phyloP scores from a whole-genome alignment of 92 coral and sea anemone species.

The Hydrozoanthus gracilis region DNA sequence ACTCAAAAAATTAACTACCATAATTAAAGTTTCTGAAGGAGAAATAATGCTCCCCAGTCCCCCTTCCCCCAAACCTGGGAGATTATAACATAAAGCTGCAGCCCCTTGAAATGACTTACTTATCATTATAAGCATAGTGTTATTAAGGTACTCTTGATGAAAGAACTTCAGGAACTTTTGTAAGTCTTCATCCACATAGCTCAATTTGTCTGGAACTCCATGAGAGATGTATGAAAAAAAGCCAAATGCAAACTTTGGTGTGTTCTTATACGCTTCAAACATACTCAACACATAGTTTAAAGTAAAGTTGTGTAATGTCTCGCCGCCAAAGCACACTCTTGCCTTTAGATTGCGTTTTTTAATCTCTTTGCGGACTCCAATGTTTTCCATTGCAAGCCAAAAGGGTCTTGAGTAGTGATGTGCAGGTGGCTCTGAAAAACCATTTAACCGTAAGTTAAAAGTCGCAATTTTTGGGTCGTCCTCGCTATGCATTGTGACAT shows the following conservation, averaged over 20 bases:
- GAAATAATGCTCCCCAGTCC: neutral
- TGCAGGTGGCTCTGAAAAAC: constrained; percentile 64
- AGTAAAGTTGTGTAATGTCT: constrained; percentile 76
- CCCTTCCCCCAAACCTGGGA: neutral
- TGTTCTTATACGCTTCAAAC: constrained; percentile 63
- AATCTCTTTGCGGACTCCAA: constrained; percentile 58
- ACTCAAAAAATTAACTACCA: too few relatives aligned
- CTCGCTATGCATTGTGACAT: constrained; percentile 76
- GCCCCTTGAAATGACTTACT: constrained; percentile 61
- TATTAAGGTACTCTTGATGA: constrained; percentile 56
- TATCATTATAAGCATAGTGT: constrained; percentile 69
- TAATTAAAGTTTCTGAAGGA: too few relatives aligned
- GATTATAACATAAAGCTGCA: too few relatives aligned
- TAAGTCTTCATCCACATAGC: constrained; percentile 80
- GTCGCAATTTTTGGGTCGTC: constrained; percentile 80
- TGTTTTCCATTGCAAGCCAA: constrained; percentile 78
- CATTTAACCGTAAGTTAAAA: constrained; percentile 69
- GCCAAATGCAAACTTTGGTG: constrained; percentile 77
- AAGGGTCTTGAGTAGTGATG: constrained; percentile 82
- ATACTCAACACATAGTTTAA: constrained; percentile 65
- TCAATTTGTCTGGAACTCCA: constrained; percentile 81
- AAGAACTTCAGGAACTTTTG: constrained; percentile 64
- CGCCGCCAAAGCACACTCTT: constrained; percentile 69
- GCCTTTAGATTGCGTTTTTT: constrained; percentile 56
- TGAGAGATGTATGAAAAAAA: constrained; percentile 80